Conservation (phyloP, 2,888 invertebrate genomes). For the Nemapogon koenigi region DNA sequence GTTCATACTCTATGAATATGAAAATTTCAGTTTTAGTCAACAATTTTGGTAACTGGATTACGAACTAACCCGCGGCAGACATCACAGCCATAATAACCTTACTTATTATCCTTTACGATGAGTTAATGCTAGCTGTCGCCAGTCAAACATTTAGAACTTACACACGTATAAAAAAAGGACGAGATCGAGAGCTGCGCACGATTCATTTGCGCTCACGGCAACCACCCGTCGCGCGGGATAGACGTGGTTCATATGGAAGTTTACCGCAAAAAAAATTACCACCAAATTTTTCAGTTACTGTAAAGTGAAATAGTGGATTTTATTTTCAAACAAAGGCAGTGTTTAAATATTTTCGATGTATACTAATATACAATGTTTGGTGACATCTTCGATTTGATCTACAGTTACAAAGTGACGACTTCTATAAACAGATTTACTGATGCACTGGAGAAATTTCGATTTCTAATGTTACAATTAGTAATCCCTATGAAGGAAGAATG, state of each 20-base stretch:
- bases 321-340: neutral
- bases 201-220: slow-evolving; percentile 34
- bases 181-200: slow-evolving; percentile 27
- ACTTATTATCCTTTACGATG: slow-evolving; percentile 59
- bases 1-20: too few relatives aligned
- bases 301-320: slow-evolving; percentile 2
- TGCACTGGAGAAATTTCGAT: slow-evolving; percentile 25
- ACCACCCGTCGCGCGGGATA: slow-evolving; percentile 24
- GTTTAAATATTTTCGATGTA: slow-evolving; percentile 20
- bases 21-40: too few relatives aligned
- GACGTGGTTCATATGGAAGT: slow-evolving; percentile 31
- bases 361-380: slow-evolving; percentile 26
- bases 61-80: too few relatives aligned
- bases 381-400: neutral
- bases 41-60: too few relatives aligned
- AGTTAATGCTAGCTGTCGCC: slow-evolving; percentile 51
- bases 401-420: slow-evolving; percentile 21
- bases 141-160: slow-evolving; percentile 47
- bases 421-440: slow-evolving; percentile 25
- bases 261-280: neutral
- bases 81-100: slow-evolving; percentile 53
- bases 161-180: slow-evolving; percentile 53
- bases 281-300: neutral
- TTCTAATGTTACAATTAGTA: slow-evolving; percentile 25
- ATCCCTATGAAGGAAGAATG: slow-evolving; percentile 18